phyloP scores from a whole-genome alignment of 2,113 vertebrate genomes.

The Bungarus multicinctus region DNA sequence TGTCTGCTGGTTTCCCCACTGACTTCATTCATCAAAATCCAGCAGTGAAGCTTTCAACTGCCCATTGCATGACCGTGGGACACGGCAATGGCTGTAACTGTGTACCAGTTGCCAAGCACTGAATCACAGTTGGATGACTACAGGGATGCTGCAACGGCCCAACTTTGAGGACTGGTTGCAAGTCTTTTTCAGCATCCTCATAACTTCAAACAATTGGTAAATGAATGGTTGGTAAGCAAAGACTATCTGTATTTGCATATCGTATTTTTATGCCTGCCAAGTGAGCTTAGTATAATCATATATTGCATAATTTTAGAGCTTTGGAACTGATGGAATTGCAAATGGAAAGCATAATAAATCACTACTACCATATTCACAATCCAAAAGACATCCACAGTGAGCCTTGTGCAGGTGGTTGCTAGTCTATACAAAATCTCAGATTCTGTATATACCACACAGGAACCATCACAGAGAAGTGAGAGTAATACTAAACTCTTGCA shows the following conservation, averaged over 20 bases:
- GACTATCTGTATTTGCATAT: background rate
- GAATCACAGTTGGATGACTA: background rate
- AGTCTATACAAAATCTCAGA: background rate
- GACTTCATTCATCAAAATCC: background rate
- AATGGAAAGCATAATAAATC: background rate
- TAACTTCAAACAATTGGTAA: background rate
- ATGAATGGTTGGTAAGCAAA: background rate
- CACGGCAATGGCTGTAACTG: background rate
- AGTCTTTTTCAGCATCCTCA: background rate
- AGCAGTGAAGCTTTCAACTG: background rate
- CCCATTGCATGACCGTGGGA: background rate
- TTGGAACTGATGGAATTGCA: slow-evolving; percentile 6
- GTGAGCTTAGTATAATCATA: background rate
- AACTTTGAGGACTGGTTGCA: background rate
- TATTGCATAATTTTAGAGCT: background rate
- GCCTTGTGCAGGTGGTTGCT: background rate
- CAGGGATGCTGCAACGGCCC: background rate
- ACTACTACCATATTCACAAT: background rate
- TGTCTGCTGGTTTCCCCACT: background rate
- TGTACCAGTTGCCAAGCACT: background rate
- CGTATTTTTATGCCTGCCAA: background rate
- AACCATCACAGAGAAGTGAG: background rate
- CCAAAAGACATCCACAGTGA: background rate
- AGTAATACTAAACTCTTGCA: background rate
- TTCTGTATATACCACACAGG: slow-evolving; percentile 1